A percentile compares a stretch with the other conserved stretches of the same genome.
These are phyloP conservation scores for Sylvicola cinctus DNA, from an alignment of 2,888 invertebrate species.

Conservation along the genomic window DNA sequence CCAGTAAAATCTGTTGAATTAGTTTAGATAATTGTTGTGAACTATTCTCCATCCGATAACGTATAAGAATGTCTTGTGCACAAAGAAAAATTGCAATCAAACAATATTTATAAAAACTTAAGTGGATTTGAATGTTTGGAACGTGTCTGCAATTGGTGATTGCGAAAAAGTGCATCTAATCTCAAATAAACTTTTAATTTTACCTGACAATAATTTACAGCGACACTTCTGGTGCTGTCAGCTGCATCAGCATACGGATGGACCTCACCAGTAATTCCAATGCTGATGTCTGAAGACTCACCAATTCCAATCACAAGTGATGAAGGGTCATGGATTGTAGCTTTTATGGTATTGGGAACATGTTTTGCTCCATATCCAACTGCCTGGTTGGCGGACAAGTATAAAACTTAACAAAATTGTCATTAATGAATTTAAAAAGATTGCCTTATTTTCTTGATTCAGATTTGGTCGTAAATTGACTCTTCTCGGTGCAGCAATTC, in stretches of 20 bases:
- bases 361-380: conserved; percentile 40
- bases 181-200: too few species aligned
- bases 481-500: conserved; percentile 35
- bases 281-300: conserved; percentile 27
- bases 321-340: conserved; percentile 41
- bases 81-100: too few species aligned
- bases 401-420: background rate
- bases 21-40: background rate
- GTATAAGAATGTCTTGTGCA: too few species aligned
- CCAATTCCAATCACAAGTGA: conserved; percentile 31
- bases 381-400: conserved; percentile 34
- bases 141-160: too few species aligned
- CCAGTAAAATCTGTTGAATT: background rate
- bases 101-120: too few species aligned
- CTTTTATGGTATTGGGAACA: conserved; percentile 39
- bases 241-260: conserved; percentile 34
- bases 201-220: conserved; percentile 21
- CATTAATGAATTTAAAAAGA: background rate
- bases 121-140: too few species aligned
- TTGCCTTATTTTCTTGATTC: conserved; percentile 5
- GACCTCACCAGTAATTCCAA: conserved; percentile 39
- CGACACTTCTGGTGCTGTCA: conserved; percentile 30
- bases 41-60: background rate
- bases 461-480: conserved; percentile 44
- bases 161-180: too few species aligned